These are phyloP conservation scores for Crambe crambe DNA, from an alignment of 37 sponge, comb jelly and placozoan species.

Conservation along the genomic window DNA sequence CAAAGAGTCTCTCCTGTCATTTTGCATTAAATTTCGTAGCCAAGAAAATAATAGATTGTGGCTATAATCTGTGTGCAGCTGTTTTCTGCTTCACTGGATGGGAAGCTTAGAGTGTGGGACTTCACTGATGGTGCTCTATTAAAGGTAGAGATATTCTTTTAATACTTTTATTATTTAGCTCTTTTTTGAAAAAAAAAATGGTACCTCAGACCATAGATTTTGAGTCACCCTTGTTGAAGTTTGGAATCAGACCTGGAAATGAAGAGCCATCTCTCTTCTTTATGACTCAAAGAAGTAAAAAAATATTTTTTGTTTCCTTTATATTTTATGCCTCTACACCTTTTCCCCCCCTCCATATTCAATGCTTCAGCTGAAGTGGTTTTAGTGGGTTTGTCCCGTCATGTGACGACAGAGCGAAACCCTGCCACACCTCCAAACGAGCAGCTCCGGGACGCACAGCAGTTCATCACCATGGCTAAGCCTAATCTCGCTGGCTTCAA, in stretches of 20 bases:
- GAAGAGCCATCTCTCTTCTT: slow-evolving; percentile 39
- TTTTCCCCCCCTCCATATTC: not conserved
- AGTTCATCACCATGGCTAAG: slow-evolving; percentile 11
- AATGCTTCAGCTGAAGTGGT: slow-evolving; percentile 7
- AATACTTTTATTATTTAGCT: not conserved
- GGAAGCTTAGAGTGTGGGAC: slow-evolving; percentile 71
- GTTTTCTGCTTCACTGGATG: slow-evolving; percentile 68
- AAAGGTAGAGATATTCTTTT: no score
- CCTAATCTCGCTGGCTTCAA: not conserved
- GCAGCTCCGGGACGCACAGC: slow-evolving; percentile 25
- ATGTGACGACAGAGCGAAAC: slow-evolving; percentile 32
- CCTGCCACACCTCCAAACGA: slow-evolving; percentile 14
- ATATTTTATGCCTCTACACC: not conserved
- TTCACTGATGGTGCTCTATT: slow-evolving; percentile 62
- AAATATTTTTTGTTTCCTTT: not conserved
- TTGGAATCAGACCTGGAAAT: slow-evolving; percentile 44
- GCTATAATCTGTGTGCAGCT: no score
- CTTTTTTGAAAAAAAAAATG: not conserved
- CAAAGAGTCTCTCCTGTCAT: no score
- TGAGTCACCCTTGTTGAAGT: slow-evolving; percentile 38
- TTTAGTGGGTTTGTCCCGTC: slow-evolving; percentile 27
- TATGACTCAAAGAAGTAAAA: slow-evolving; percentile 19
- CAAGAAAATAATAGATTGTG: no score
- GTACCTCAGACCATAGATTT: slow-evolving; percentile 39
- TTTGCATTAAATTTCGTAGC: no score